Evolutionary conservation across 2,113 vertebrate species (phyloP), one percentile per base, ranked within the genome.

Genomic region (Raja brachyura): DNA sequence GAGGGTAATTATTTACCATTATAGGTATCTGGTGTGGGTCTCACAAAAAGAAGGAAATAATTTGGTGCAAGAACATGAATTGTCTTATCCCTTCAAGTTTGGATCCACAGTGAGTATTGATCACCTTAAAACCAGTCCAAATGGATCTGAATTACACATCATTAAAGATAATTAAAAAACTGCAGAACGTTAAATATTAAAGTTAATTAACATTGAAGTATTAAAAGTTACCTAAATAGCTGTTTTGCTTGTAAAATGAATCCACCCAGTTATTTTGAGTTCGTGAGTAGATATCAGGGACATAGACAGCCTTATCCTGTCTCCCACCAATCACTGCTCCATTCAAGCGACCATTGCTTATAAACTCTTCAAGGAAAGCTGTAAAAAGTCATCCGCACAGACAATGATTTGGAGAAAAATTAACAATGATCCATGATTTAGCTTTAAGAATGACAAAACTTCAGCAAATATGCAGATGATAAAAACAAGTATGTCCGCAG

Each of bases 191-290:
- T n/a, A 63, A 63, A 4, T 86, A 61, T 61, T 14, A n/a, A 86
- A 5, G 13, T 63, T 16, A 63, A 31, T 70, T 48, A 73, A 86
- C 48, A 92, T 20, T 88, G 61, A 76, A 3, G 93, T 83, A 74
- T n/a, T 92, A 93, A 93, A 93, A 94, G 93, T 97, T 97, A 99
- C 98, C 98, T 94, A 99, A 96, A 95, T 99, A 99, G 94, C 98
- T 96, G 93, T 99, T 99, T 94, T 99, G 99, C 93, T 97, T 97
- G 93, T 99, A 97, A 96, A 99, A 99, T 5, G 98, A 97, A 95
- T 99, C 98, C 78, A 99, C 97, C 99, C 99, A 99, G 93, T 96
- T 93, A 93, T 96, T 99, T 94, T 99, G 99, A 0, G 99, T 98
- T 96, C 94, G 98, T 95, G 98, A 95, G 93, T 99, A 99, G 94